These are phyloP conservation scores for Stegodyphus dumicola DNA, from an alignment of 1,140 invertebrate species.

Conservation along the genomic window DNA sequence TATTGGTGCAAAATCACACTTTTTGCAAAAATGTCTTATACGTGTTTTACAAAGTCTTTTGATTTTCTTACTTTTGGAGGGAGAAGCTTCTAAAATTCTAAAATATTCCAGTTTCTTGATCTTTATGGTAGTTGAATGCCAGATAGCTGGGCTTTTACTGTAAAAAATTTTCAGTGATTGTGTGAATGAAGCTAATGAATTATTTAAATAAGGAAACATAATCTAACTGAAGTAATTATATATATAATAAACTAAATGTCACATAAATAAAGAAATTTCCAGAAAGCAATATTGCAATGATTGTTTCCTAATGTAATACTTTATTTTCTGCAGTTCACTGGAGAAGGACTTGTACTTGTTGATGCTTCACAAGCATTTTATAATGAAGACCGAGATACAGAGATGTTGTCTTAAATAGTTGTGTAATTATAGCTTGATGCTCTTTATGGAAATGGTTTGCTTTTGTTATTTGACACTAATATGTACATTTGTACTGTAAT, in stretches of 20 bases:
- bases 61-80: too few species aligned
- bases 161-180: too few species aligned
- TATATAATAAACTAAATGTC: not conserved
- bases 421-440: not conserved
- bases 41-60: too few species aligned
- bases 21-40: too few species aligned
- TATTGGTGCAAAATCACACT: too few species aligned
- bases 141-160: too few species aligned
- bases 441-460: not conserved
- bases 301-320: not conserved
- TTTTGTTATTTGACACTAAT: not conserved
- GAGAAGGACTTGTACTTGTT: constrained; percentile 36
- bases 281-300: not conserved
- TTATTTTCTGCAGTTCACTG: constrained; percentile 3
- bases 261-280: not conserved
- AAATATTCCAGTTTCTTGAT: too few species aligned
- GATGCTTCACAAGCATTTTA: constrained; percentile 30
- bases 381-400: constrained; percentile 35
- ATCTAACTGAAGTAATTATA: too few species aligned
- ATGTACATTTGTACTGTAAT: not conserved
- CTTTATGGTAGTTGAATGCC: too few species aligned
- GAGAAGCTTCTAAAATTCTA: too few species aligned
- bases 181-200: too few species aligned
- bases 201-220: too few species aligned
- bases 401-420: constrained; percentile 16